These are phyloP conservation scores for Sparidentex hasta DNA, from an alignment of 2,797 vertebrate species.

Conservation along the genomic window DNA sequence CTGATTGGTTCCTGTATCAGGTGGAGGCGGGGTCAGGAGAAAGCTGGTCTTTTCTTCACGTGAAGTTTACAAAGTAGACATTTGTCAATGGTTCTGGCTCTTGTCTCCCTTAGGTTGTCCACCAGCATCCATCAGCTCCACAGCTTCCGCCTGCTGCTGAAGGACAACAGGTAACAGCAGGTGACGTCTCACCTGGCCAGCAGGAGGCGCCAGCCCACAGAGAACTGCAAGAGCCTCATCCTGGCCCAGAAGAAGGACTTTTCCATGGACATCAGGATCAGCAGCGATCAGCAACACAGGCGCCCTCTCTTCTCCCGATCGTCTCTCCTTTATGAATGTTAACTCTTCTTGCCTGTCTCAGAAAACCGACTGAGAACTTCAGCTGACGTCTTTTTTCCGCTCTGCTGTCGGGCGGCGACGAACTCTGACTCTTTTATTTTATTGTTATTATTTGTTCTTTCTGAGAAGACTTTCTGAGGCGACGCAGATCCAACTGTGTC, in stretches of 20 bases:
- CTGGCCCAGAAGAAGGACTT: slow-evolving; percentile 69
- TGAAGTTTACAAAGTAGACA: too few relatives aligned
- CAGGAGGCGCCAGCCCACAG: slow-evolving; percentile 49
- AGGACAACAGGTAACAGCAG: slow-evolving; percentile 91
- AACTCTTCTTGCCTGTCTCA: slow-evolving; percentile 24
- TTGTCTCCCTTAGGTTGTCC: slow-evolving; percentile 86
- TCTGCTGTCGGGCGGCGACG: not conserved
- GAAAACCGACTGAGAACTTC: not conserved
- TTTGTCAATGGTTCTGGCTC: too few relatives aligned
- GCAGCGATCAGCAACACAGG: slow-evolving; percentile 1
- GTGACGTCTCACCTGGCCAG: slow-evolving; percentile 36
- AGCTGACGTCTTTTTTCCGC: not conserved
- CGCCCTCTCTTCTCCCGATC: not conserved
- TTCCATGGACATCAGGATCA: slow-evolving; percentile 77
- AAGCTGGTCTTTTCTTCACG: too few relatives aligned
- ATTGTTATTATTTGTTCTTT: not conserved
- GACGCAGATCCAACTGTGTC: not conserved
- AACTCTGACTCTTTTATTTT: not conserved
- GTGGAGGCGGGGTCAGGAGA: too few relatives aligned
- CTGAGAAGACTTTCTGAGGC: not conserved
- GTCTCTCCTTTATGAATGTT: slow-evolving; percentile 22
- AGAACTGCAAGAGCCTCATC: slow-evolving; percentile 64
- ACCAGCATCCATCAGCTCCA: slow-evolving; percentile 95
- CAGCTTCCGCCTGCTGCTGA: slow-evolving; percentile 91
- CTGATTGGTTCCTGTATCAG: too few relatives aligned